Percentiles rank a stretch among this genome's conserved stretches.
Conservation (phyloP, 2,888 invertebrate genomes). For the Hyposoter dolosus region DNA sequence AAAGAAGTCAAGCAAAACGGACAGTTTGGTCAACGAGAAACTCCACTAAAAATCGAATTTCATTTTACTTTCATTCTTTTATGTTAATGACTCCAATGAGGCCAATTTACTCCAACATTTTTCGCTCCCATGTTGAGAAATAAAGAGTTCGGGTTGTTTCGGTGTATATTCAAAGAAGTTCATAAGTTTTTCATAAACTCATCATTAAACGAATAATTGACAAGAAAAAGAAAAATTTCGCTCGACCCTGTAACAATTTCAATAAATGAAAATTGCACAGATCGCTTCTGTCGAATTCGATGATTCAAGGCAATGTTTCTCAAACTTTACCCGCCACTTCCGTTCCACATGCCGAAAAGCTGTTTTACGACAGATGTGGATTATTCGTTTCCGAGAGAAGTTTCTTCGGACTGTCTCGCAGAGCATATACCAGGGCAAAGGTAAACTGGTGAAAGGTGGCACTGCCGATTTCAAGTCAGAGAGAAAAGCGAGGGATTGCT, state of each 20-base stretch:
- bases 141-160: neutral
- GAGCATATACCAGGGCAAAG: neutral
- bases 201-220: neutral
- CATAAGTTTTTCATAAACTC: neutral
- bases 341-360: neutral
- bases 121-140: neutral
- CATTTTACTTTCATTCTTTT: neutral
- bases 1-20: neutral
- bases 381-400: constrained; percentile 1
- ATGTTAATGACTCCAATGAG: neutral
- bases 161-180: too few species aligned
- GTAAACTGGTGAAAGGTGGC: neutral
- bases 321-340: neutral
- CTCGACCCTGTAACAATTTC: neutral
- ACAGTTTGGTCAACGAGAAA: constrained; percentile 6
- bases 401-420: neutral
- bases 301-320: neutral
- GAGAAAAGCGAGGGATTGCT: constrained; percentile 47
- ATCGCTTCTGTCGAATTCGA: neutral
- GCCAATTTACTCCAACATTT: neutral
- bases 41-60: neutral
- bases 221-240: neutral
- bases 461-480: constrained; percentile 17
- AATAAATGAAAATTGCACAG: neutral
- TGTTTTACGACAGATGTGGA: neutral